These are phyloP conservation scores for Aphelinus certus DNA, from an alignment of 1,140 invertebrate species.

Conservation along the genomic window DNA sequence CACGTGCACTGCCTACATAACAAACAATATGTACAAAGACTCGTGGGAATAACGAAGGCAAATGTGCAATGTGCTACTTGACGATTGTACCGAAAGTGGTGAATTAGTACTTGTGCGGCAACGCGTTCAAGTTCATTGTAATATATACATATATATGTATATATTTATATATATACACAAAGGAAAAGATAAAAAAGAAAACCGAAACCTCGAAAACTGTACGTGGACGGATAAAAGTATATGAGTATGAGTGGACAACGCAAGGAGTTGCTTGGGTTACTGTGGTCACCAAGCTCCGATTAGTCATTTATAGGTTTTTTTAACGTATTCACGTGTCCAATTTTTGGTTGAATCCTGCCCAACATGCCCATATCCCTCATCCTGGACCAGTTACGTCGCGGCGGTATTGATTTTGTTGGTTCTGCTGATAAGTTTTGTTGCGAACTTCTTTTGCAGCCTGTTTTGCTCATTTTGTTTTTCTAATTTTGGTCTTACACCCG, in stretches of 20 bases:
- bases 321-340: too few relatives aligned
- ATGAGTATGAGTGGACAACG: slow-evolving; percentile 47
- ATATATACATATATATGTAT: slow-evolving; percentile 38
- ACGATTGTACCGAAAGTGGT: slow-evolving; percentile 17
- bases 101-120: not conserved
- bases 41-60: slow-evolving; percentile 37
- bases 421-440: slow-evolving; percentile 40
- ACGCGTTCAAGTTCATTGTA: slow-evolving; percentile 8
- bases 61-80: slow-evolving; percentile 42
- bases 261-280: slow-evolving; percentile 64
- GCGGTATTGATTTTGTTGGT: slow-evolving; percentile 38
- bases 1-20: slow-evolving; percentile 57
- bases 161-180: not conserved
- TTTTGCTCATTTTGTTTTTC: not conserved
- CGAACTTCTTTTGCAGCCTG: slow-evolving; percentile 29
- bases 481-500: not conserved
- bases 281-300: slow-evolving; percentile 65
- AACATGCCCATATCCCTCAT: too few relatives aligned
- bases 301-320: slow-evolving; percentile 54
- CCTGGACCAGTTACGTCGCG: too few relatives aligned
- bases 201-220: too few relatives aligned
- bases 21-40: slow-evolving; percentile 40
- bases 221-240: too few relatives aligned
- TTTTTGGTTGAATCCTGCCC: too few relatives aligned
- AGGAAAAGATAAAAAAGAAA: slow-evolving; percentile 15